Evolutionary conservation across 2,113 vertebrate genomes (phyloP).

Genomic region (Hemichromis elongatus): DNA sequence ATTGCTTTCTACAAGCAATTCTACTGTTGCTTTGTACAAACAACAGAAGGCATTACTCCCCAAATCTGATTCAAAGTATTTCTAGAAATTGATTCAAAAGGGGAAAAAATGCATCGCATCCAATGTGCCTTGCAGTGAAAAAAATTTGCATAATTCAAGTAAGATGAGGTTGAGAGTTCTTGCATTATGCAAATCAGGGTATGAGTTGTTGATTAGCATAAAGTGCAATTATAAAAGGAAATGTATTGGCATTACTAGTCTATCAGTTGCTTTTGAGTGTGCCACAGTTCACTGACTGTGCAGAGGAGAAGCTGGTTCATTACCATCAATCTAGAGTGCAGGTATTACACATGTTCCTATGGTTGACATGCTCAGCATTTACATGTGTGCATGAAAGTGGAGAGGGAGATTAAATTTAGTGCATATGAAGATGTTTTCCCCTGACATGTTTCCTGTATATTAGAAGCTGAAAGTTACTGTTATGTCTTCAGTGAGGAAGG

Average conservation of each 20-base stretch:
- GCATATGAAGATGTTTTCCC: not conserved
- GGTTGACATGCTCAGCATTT: rapidly evolving
- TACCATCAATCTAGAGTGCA: not conserved
- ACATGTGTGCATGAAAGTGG: not conserved
- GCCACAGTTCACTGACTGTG: not conserved
- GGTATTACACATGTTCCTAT: not conserved
- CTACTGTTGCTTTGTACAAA: too few species aligned
- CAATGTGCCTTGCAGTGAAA: not conserved
- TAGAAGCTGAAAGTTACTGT: not conserved
- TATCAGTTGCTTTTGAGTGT: slow-evolving; percentile 13
- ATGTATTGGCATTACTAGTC: not conserved
- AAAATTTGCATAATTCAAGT: slow-evolving; percentile 40
- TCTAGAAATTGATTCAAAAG: not conserved
- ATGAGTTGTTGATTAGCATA: slow-evolving; percentile 39
- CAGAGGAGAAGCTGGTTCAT: not conserved
- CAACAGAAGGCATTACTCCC: not conserved
- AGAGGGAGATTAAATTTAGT: not conserved
- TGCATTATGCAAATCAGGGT: slow-evolving; percentile 48
- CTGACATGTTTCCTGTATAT: not conserved
- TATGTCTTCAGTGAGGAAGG: not conserved
- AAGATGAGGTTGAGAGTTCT: slow-evolving; percentile 22
- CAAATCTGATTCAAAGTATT: not conserved
- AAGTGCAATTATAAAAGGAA: slow-evolving; percentile 36
- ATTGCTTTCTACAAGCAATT: too few species aligned
- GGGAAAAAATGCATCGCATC: not conserved